Base-by-base conservation (phyloP, 1,140 invertebrate species). In the Drosophila prosaltans region DNA sequence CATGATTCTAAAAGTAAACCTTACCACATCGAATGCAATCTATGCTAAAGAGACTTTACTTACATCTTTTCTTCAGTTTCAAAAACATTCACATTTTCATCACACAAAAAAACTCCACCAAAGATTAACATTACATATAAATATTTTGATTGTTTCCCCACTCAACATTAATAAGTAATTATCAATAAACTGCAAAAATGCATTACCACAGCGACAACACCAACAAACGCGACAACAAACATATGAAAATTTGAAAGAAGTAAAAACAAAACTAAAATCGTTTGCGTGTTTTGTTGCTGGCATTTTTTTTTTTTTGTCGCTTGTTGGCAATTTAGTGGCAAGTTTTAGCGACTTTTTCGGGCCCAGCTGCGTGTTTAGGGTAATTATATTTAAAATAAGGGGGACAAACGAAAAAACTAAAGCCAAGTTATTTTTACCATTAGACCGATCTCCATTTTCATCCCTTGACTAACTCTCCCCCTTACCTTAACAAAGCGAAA, bases 341-440 rank as follows among this genome's bases (percentile, higher is more conserved):
- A 80, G 65, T 78, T 78, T 51, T 69, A 72, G 63, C 74, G 65
- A 76, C 74, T 69, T 83, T 72, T 68, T 61, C 67, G n/a, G 7
- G 61, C n/a, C 55, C 74, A 65, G 66, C 68, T 84, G 83, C 83
- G 83, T 86, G 83, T 78, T 86, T 72, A 66, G 26, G 69, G 83
- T 88, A 86, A 86, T 86, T 86, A 86, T 86, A 88, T 86, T 86
- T 80, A 88, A 86, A 88, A 65, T 81, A 26, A 51, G 21, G 16
- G 8, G 51, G 26, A 16, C 30, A 30, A 67, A 61, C 9, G 70
- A 69, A 68, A 51, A 62, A 85, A 65, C 69, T 65, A 86, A 71
- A 78, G 51, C 40, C 65, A 40, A 67, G 79, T 79, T 82, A 88
- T 88, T 88, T 81, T 26, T 51, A 51, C 45, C 45, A 26, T 51